Percentiles rank a stretch among this genome's conserved stretches.
phyloP scores from a whole-genome alignment of 2,888 invertebrate species.

The Drosophila lutescens region DNA sequence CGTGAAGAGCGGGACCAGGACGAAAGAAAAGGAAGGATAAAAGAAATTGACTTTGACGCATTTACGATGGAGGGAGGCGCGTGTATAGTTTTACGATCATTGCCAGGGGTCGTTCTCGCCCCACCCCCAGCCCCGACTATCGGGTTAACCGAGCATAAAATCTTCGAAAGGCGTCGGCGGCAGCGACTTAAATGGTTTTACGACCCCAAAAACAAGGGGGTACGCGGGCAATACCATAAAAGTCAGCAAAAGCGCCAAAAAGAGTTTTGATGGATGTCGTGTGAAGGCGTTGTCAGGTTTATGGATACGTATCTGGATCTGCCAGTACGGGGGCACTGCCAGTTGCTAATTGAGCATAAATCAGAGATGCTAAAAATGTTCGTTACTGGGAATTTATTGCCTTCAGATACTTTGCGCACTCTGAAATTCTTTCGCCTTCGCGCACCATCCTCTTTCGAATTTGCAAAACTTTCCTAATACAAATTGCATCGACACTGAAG shows the following conservation, averaged over 20 bases:
- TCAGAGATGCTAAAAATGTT: conserved; percentile 54
- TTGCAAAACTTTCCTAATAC: conserved; percentile 67
- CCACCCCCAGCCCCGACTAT: conserved; percentile 32
- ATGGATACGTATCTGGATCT: conserved; percentile 41
- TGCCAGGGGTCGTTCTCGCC: conserved; percentile 4
- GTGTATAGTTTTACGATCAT: conserved; percentile 75
- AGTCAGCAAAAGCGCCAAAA: conserved; percentile 65
- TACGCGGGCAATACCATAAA: conserved; percentile 52
- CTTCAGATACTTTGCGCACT: conserved; percentile 51
- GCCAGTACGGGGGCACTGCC: conserved; percentile 21
- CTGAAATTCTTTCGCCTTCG: conserved; percentile 64
- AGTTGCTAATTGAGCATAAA: conserved; percentile 73
- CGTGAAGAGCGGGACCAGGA: conserved; percentile 18
- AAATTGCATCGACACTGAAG: conserved; percentile 75
- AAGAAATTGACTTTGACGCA: conserved; percentile 65
- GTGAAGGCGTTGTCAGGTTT: conserved; percentile 54
- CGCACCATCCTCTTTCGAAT: conserved; percentile 22
- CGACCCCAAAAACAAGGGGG: conserved; percentile 40
- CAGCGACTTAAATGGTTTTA: conserved; percentile 71
- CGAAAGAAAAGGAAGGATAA: conserved; percentile 40
- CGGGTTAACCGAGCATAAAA: conserved; percentile 75
- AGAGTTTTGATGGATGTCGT: conserved; percentile 73
- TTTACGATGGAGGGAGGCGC: conserved; percentile 60
- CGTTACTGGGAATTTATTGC: conserved; percentile 65
- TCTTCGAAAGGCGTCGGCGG: conserved; percentile 64